phyloP scores from a whole-genome alignment of 2,797 vertebrate genomes.

The Erethizon dorsatum region DNA sequence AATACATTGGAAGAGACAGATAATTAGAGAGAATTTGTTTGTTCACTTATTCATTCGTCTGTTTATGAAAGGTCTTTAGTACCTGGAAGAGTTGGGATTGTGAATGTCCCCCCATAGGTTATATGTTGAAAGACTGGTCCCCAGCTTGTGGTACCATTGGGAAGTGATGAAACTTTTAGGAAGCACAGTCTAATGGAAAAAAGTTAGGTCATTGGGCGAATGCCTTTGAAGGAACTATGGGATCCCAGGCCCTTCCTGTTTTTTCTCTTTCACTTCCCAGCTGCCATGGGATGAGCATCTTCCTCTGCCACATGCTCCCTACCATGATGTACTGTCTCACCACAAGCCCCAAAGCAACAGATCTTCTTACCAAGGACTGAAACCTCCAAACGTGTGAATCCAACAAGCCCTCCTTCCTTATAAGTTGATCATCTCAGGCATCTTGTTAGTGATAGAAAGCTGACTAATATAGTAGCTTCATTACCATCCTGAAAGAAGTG shows the following conservation, averaged over 20 bases:
- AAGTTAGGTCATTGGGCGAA: not conserved
- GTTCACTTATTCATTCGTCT: not conserved
- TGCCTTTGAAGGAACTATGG: not conserved
- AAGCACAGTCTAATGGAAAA: not conserved
- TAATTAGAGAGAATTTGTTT: not conserved
- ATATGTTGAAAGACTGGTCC: not conserved
- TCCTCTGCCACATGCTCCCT: not conserved
- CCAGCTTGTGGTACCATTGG: not conserved
- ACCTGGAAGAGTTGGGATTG: not conserved
- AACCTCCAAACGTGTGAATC: not conserved
- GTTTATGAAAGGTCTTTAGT: not conserved
- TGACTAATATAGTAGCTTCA: not conserved
- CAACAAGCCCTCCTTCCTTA: not conserved
- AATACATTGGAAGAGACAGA: not conserved
- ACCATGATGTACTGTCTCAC: not conserved
- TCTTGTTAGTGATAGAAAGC: not conserved
- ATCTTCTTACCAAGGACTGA: not conserved
- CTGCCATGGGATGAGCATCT: not conserved
- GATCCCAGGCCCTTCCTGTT: not conserved
- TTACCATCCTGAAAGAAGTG: constrained; percentile 29
- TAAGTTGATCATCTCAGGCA: not conserved
- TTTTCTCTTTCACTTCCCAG: not conserved
- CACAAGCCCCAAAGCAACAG: not conserved
- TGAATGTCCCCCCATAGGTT: not conserved
- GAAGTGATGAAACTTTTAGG: not conserved